Base-by-base conservation (phyloP, 2,113 vertebrate genomes). In the Phylloscopus trochilus region DNA sequence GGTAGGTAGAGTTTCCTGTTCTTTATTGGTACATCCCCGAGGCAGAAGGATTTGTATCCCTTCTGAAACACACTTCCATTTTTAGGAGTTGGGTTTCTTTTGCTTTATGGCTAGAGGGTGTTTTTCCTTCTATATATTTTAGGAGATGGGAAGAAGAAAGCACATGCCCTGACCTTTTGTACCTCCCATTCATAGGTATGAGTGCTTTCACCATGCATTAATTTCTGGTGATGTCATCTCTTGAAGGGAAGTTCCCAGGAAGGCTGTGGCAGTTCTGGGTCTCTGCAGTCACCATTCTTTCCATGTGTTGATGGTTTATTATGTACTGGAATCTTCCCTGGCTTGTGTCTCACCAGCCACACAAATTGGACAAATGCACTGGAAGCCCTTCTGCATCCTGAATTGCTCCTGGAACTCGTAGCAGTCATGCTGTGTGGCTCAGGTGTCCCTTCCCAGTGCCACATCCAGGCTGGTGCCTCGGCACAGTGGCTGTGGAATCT, bases 401-500 rank as follows among this genome's bases (percentile, higher is more conserved):
- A 39, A 12, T n/a, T 59, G 31, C 23, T 22, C 15, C 43, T 6
- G 9, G 56, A 39, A 30, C 75, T 79, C 7, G 0, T 0, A 33
- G 53, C 43, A 58, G 67, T 30, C 0, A 0, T 0, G 0, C 0
- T 17, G 43, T 23, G 22, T 41, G 62, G 62, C 41, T 52, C 37
- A 13, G 64, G 10, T 20, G 49, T 64, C 60, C 18, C 27, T 55
- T 12, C 15, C 23, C 82, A 60, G 20, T n/a, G 69, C 21, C 47
- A 17, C 31, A 7, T 10, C 39, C 56, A 16, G 18, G 20, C 13
- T 53, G 67, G 62, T 33, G 39, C 52, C 31, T 3, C 2, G 24
- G 43, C 37, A 39, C 14, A 14, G 22, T 8, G 59, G 15, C 53
- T 14, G 23, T 3, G 14, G 10, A 3, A 7, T 5, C 22, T 15